These are phyloP conservation scores for Lota lota DNA, from an alignment of 2,113 vertebrate species.

Conservation along the genomic window DNA sequence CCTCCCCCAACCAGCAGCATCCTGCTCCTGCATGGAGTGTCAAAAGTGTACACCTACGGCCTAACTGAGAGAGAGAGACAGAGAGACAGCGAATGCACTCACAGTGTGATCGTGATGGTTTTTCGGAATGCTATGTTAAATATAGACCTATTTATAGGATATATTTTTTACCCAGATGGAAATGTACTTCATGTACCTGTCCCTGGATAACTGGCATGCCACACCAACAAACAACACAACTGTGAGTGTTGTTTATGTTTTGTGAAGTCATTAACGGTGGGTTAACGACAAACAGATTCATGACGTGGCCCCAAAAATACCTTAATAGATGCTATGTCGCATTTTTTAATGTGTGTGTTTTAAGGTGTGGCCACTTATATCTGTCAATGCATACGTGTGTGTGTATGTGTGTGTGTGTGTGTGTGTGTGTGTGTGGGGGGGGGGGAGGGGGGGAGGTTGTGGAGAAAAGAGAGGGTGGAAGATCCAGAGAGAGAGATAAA, in stretches of 20 bases:
- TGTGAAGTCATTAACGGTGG: conserved; percentile 57
- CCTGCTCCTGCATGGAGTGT: too few species aligned
- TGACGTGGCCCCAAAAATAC: not conserved
- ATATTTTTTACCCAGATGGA: conserved; percentile 16
- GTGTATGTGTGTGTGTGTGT: conserved; percentile 1
- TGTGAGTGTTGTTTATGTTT: conserved; percentile 24
- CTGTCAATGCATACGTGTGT: conserved; percentile 17
- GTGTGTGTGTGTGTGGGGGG: not conserved
- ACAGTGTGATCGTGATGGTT: conserved; percentile 1
- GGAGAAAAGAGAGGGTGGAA: not conserved
- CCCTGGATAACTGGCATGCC: conserved; percentile 11
- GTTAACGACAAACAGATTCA: conserved; percentile 53
- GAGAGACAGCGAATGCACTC: conserved; percentile 6
- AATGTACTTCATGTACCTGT: conserved; percentile 10
- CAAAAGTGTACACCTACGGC: too few species aligned
- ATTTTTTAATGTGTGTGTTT: not conserved
- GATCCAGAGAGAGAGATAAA: not conserved
- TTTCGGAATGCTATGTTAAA: conserved; percentile 24
- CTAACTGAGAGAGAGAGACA: not conserved
- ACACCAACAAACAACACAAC: conserved; percentile 44
- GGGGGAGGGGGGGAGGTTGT: not conserved
- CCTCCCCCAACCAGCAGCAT: too few species aligned
- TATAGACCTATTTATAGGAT: conserved; percentile 25
- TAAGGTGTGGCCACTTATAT: not conserved
- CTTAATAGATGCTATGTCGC: conserved; percentile 8